A percentile compares a stretch with the other conserved stretches of the same genome.
These are phyloP conservation scores for Papilio gigon DNA, from an alignment of 2,888 invertebrate species.

Conservation along the genomic window DNA sequence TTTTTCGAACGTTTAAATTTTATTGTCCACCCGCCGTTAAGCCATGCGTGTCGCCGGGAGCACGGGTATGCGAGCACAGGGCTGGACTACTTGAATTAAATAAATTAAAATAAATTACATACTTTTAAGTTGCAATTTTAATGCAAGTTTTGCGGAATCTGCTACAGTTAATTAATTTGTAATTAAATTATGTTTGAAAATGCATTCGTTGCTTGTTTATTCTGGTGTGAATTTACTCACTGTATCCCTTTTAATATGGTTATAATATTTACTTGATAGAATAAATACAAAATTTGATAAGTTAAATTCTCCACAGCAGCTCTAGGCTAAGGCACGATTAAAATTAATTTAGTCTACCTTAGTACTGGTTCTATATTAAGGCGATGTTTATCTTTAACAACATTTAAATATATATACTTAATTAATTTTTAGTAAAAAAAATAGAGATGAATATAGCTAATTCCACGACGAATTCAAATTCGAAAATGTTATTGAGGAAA, in stretches of 20 bases:
- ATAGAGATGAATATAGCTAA: constrained; percentile 3
- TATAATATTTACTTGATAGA: neutral
- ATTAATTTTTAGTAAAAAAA: constrained; percentile 21
- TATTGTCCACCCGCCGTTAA: constrained; percentile 65
- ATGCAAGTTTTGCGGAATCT: neutral
- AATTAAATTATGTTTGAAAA: too few relatives aligned
- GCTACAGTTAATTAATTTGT: neutral
- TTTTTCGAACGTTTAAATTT: constrained; percentile 56
- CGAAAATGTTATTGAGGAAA: constrained; percentile 23
- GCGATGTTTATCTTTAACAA: constrained; percentile 1
- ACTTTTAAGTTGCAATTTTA: neutral
- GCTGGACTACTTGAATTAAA: constrained; percentile 49
- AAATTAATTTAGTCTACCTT: constrained; percentile 20
- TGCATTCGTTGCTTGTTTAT: neutral
- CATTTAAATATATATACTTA: constrained; percentile 23
- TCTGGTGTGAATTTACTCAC: neutral
- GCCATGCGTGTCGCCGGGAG: constrained; percentile 65
- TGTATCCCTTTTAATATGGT: neutral
- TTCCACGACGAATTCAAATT: constrained; percentile 9
- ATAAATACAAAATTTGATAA: neutral
- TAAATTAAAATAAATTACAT: constrained; percentile 4
- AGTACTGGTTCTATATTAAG: constrained; percentile 14
- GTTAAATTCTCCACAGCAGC: constrained; percentile 4
- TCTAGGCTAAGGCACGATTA: neutral
- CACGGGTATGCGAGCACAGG: constrained; percentile 56